phyloP scores from a whole-genome alignment of 2,113 vertebrate genomes.

The Conger conger region DNA sequence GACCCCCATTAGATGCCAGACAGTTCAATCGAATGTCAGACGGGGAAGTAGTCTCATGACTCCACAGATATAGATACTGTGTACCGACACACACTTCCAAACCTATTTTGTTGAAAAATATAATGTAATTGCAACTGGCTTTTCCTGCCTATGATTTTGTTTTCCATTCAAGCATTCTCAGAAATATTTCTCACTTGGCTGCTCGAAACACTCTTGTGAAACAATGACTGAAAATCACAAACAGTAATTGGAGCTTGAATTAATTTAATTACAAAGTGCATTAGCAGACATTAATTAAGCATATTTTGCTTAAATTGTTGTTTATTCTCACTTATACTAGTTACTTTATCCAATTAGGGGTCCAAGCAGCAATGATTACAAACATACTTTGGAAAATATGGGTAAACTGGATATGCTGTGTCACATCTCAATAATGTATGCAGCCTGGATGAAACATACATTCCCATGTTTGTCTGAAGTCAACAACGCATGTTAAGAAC shows the following conservation, averaged over 20 bases:
- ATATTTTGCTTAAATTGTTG: slow-evolving; percentile 49
- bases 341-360: background rate
- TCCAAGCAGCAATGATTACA: too few species aligned
- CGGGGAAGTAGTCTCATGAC: background rate
- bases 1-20: background rate
- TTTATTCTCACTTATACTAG: slow-evolving; percentile 32
- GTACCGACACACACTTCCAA: background rate
- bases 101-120: background rate
- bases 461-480: too few species aligned
- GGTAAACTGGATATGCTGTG: too few species aligned
- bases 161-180: background rate
- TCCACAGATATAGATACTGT: background rate
- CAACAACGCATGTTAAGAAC: too few species aligned
- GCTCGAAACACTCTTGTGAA: background rate
- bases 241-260: slow-evolving; percentile 59
- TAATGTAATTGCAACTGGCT: background rate
- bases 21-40: background rate
- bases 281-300: slow-evolving; percentile 46
- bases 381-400: too few species aligned
- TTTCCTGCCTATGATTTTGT: slow-evolving; percentile 8
- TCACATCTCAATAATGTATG: too few species aligned
- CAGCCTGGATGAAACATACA: too few species aligned
- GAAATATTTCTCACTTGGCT: background rate
- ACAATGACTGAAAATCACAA: slow-evolving; percentile 43
- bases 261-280: slow-evolving; percentile 61